phyloP scores from a whole-genome alignment of 2,888 invertebrate species.

The Branchipolynoe longqiensis region DNA sequence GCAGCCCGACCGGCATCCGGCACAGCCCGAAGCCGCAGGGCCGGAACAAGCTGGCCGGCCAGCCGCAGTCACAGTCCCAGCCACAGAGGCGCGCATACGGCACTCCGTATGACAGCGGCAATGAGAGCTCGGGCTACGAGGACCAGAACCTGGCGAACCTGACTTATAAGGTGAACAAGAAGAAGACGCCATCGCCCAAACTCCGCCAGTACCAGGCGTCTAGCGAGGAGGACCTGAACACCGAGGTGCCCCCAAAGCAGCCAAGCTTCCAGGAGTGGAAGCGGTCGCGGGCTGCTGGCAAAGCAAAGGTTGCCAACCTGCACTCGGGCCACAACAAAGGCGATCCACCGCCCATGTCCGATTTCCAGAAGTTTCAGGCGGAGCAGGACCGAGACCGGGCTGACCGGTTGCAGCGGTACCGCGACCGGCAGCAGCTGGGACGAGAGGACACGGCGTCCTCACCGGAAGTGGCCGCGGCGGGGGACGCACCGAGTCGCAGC shows the following conservation, averaged over 20 bases:
- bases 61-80: background rate
- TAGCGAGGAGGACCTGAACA: conserved; percentile 26
- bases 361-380: conserved; percentile 76
- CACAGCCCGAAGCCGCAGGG: conserved; percentile 21
- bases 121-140: conserved; percentile 48
- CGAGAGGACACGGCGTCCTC: background rate
- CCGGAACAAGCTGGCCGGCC: background rate
- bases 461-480: background rate
- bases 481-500: background rate
- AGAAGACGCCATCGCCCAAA: background rate
- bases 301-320: background rate
- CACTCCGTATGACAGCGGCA: conserved; percentile 47
- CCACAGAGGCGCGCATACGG: background rate
- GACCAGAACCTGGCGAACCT: conserved; percentile 28
- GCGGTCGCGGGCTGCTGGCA: background rate
- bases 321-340: conserved; percentile 31
- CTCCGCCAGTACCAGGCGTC: conserved; percentile 30
- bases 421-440: background rate
- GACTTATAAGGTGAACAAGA: background rate
- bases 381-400: conserved; percentile 72
- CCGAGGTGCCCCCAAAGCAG: background rate
- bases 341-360: conserved; percentile 61
- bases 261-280: conserved; percentile 48
- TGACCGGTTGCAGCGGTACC: conserved; percentile 67
- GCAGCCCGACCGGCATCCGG: conserved; percentile 21